Evolutionary conservation across 2,113 vertebrate species (phyloP).

Genomic region (Eptesicus fuscus): DNA sequence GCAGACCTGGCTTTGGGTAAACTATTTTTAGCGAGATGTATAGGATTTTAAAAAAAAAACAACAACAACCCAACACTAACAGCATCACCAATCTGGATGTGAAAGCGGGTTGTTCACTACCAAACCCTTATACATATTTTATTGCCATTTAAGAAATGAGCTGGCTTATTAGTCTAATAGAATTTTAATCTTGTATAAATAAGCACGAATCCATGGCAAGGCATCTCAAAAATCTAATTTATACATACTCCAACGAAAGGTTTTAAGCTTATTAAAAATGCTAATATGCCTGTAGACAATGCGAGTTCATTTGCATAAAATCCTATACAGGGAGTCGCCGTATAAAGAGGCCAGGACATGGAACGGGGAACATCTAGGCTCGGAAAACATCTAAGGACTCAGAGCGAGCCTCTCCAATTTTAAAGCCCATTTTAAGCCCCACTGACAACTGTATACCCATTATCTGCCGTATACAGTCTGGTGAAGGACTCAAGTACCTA

Average conservation of each 20-base stretch:
- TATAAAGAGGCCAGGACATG: neutral
- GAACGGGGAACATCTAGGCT: neutral
- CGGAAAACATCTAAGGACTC: neutral
- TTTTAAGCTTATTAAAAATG: conserved; percentile 31
- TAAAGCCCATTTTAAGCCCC: neutral
- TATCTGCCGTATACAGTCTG: neutral
- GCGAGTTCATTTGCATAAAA: conserved; percentile 16
- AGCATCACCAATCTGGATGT: conserved; percentile 47
- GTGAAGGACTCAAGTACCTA: neutral
- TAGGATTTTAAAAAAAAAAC: conserved; percentile 39
- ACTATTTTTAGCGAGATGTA: conserved; percentile 70
- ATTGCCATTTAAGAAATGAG: conserved; percentile 21
- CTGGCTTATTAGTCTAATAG: neutral
- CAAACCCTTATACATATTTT: conserved; percentile 15
- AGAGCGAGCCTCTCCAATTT: neutral
- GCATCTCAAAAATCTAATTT: neutral
- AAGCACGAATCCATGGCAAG: neutral
- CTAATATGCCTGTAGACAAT: neutral
- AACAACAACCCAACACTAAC: neutral
- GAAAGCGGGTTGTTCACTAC: neutral
- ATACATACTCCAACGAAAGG: neutral
- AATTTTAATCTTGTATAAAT: conserved; percentile 24
- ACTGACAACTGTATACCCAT: neutral
- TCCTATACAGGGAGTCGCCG: neutral
- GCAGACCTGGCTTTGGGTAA: conserved; percentile 58